Base-by-base conservation (phyloP, 2,888 invertebrate species). In the Troides aeacus region DNA sequence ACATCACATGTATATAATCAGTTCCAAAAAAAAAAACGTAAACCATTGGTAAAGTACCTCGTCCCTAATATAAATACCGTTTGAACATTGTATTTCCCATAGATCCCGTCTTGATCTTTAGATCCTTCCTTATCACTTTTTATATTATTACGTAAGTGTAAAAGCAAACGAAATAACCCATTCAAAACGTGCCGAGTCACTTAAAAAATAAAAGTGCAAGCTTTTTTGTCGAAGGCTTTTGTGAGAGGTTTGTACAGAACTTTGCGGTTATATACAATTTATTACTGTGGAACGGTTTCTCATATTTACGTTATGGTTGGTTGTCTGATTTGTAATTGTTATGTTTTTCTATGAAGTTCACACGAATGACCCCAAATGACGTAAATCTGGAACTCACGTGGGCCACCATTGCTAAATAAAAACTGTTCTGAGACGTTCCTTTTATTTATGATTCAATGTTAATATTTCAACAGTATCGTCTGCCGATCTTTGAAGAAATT, bases 141-240 rank as follows among this genome's bases (percentile, higher is more conserved):
- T 66, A 53, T 66, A 24, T 7, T 59, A 21, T 60, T 62, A 58
- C 23, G 21, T 66, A 36, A 2, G 57, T 12, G 24, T 58, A 23
- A 66, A 39, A n/a, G 21, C 46, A 62, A 30, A 62, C n/a, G 53
- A 24, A 70, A 66, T 70, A 36, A 59, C 23, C 23, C 36, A 24
- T 24, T 60, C 39, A 36, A 66, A 64, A 64, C 66, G 58, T 71
- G 66, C 56, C 70, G 66, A 66, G 63, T 63, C 66, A 42, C 24
- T 24, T 12, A 42, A 42, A 68, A 58, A 70, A 62, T 42, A 62
- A 68, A 64, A 70, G 39, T 66, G 53, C 66, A 66, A 50, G 59
- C 23, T 64, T 64, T 66, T 66, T 66, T 59, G 24, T 21, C 6
- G 23, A 3, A 24, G 53, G 17, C 42, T 24, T 30, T 60, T 63